Evolutionary conservation across 2,888 invertebrate species (phyloP).

Genomic region (Hoplodrina ambigua): DNA sequence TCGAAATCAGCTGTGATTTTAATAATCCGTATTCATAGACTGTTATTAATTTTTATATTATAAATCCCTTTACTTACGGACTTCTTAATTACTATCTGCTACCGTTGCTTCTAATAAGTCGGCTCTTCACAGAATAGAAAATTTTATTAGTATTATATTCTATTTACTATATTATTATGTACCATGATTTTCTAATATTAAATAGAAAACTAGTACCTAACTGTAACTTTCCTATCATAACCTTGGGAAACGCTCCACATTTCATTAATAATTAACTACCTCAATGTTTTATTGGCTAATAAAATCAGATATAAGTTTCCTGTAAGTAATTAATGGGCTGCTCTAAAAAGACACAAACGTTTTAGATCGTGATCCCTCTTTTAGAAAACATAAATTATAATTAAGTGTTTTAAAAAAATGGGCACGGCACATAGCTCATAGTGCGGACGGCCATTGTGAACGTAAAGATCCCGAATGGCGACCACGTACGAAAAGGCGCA

Average conservation of each 20-base stretch:
- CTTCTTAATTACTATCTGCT: background rate
- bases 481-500: too few species aligned
- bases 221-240: background rate
- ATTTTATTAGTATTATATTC: too few species aligned
- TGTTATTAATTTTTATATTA: background rate
- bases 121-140: too few species aligned
- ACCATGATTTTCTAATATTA: background rate
- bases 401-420: too few species aligned
- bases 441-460: too few species aligned
- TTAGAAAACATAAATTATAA: background rate
- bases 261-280: background rate
- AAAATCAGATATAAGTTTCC: slow-evolving; percentile 21
- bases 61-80: background rate
- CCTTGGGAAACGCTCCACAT: slow-evolving; percentile 10
- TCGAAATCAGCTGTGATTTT: background rate
- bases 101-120: background rate
- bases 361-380: background rate
- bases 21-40: background rate
- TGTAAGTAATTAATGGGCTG: background rate
- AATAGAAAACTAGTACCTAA: slow-evolving; percentile 3
- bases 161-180: too few species aligned
- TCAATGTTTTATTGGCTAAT: slow-evolving; percentile 11
- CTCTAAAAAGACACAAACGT: background rate
- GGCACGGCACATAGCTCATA: too few species aligned
- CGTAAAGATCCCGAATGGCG: too few species aligned